Conservation (phyloP, 1,140 invertebrate species). For the Carposina sasakii region DNA sequence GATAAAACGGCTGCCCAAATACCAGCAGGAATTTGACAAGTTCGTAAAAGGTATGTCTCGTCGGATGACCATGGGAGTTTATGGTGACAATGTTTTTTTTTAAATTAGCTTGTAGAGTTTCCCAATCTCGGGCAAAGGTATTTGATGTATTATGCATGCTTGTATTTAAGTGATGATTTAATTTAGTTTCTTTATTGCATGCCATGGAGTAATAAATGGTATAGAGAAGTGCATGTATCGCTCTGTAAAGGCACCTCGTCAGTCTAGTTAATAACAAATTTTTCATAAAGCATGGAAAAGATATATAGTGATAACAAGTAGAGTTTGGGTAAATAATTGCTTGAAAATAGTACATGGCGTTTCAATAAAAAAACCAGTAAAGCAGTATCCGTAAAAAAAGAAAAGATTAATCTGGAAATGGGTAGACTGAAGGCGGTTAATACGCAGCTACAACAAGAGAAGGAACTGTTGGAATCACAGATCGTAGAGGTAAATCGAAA, state of each 20-base stretch:
- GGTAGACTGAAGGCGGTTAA: conserved; percentile 78
- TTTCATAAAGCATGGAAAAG: too few relatives aligned
- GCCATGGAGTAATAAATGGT: too few relatives aligned
- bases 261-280: too few relatives aligned
- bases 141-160: too few relatives aligned
- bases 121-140: neutral
- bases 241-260: too few relatives aligned
- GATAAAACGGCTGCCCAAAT: conserved; percentile 95
- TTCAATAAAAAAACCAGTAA: too few relatives aligned
- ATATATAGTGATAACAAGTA: too few relatives aligned
- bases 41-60: conserved; percentile 52
- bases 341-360: too few relatives aligned
- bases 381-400: conserved; percentile 74
- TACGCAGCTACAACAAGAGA: conserved; percentile 60
- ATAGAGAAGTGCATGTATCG: too few relatives aligned
- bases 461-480: conserved; percentile 51
- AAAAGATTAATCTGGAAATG: conserved; percentile 86
- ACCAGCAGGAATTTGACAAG: conserved; percentile 89
- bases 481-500: conserved; percentile 57
- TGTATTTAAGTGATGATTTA: neutral
- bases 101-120: neutral
- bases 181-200: conserved; percentile 8
- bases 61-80: neutral
- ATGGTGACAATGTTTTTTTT: neutral
- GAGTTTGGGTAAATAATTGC: too few relatives aligned